Percentiles rank a stretch among this genome's conserved stretches.
These are phyloP conservation scores for Neodontobutis hainanensis DNA, from an alignment of 2,113 vertebrate species.

Conservation along the genomic window DNA sequence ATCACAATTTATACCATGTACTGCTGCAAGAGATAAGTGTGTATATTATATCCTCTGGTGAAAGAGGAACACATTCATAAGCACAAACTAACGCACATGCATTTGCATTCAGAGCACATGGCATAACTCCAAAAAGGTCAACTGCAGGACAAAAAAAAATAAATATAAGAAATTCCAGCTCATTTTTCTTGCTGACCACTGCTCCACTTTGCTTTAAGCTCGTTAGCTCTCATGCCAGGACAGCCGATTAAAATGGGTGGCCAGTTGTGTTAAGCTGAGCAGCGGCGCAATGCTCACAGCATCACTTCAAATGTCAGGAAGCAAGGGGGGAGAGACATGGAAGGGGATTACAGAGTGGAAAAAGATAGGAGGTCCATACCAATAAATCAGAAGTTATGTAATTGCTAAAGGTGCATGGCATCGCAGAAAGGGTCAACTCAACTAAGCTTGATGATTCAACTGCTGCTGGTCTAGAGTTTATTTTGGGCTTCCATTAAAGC, in stretches of 20 bases:
- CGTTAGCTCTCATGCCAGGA: conserved; percentile 43
- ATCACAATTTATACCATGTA: conserved; percentile 11
- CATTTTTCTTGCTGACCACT: conserved; percentile 47
- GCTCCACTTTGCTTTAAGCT: conserved; percentile 54
- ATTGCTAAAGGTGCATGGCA: conserved; percentile 12
- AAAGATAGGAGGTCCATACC: conserved; percentile 23
- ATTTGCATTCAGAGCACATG: conserved; percentile 23
- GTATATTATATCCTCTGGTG: conserved; percentile 17
- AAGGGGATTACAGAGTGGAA: conserved; percentile 17
- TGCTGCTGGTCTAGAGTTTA: conserved; percentile 23
- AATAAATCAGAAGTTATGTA: conserved; percentile 45
- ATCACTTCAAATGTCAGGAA: conserved; percentile 48
- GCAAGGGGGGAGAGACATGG: conserved; percentile 7
- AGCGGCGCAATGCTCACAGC: conserved; percentile 37
- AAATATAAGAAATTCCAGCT: conserved; percentile 14
- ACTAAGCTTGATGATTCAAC: conserved; percentile 36
- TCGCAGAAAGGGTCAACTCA: conserved; percentile 24
- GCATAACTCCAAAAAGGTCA: conserved; percentile 6
- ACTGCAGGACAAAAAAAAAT: conserved; percentile 2
- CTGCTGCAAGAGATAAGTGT: conserved; percentile 10
- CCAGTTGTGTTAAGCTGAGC: conserved; percentile 46
- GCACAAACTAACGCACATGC: neutral
- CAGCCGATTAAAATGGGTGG: conserved; percentile 59
- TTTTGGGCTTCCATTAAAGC: conserved; percentile 22
- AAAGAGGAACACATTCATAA: conserved; percentile 2